A percentile compares a stretch with the other conserved stretches of the same genome.
These are phyloP conservation scores for Eidolon helvum DNA, from an alignment of 2,113 vertebrate genomes.

Conservation along the genomic window DNA sequence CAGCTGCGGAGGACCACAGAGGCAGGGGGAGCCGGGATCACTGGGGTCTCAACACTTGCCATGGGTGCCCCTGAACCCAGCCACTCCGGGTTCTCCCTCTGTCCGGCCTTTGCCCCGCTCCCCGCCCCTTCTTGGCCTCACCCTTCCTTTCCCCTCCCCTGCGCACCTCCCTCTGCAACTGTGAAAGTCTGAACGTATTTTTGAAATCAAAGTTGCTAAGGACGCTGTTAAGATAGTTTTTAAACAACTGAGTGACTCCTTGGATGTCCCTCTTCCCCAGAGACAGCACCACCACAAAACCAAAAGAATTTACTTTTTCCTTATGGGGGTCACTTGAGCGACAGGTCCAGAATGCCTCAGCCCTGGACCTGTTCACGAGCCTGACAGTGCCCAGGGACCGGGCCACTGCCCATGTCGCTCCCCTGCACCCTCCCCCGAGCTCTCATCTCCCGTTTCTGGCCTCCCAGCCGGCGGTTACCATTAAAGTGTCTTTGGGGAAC, in stretches of 20 bases:
- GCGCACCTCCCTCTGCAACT: neutral
- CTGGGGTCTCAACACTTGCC: neutral
- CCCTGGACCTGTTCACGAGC: neutral
- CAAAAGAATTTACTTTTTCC: neutral
- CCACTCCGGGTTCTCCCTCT: neutral
- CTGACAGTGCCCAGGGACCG: rapidly evolving
- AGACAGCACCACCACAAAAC: neutral
- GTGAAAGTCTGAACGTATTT: neutral
- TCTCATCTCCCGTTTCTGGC: rapidly evolving
- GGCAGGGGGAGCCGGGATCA: rapidly evolving
- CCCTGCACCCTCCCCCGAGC: rapidly evolving
- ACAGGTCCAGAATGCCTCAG: neutral
- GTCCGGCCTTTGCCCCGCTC: rapidly evolving
- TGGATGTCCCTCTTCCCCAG: neutral
- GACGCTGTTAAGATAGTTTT: neutral
- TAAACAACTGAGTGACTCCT: neutral
- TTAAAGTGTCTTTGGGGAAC: slow-evolving; percentile 96
- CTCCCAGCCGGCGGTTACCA: slow-evolving; percentile 83
- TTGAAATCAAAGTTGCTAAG: neutral
- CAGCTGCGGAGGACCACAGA: neutral
- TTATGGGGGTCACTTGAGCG: rapidly evolving
- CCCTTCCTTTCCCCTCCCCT: no score
- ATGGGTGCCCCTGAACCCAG: rapidly evolving
- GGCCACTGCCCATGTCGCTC: rapidly evolving
- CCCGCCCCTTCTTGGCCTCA: no score